Conservation (phyloP, 1,140 invertebrate genomes). For the Drosophila obscura region DNA sequence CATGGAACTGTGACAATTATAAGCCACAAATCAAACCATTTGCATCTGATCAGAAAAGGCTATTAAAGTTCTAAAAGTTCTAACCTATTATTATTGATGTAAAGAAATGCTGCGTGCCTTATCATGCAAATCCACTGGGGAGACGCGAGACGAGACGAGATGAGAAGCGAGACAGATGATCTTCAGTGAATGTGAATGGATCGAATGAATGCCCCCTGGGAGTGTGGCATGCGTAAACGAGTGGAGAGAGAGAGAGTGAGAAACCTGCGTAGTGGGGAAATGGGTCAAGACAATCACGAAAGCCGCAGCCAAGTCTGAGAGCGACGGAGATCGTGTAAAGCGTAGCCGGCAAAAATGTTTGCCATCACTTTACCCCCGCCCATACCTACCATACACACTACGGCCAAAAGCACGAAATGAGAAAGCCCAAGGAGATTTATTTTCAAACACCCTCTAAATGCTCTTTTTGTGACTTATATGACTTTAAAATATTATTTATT, state of each 20-base stretch:
- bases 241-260: conserved; percentile 15
- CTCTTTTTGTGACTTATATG: conserved; percentile 22
- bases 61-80: conserved; percentile 22
- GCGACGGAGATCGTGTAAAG: conserved; percentile 46
- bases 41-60: conserved; percentile 17
- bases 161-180: conserved; percentile 3
- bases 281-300: conserved; percentile 69
- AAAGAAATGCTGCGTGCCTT: conserved; percentile 15
- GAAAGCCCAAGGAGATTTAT: conserved; percentile 30
- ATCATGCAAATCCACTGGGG: conserved; percentile 43
- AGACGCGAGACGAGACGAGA: background rate
- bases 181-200: conserved; percentile 52
- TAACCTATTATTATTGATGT: background rate
- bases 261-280: conserved; percentile 42
- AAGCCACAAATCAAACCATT: conserved; percentile 32
- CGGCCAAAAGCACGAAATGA: conserved; percentile 41
- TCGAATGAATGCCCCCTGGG: conserved; percentile 7
- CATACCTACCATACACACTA: background rate
- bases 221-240: background rate
- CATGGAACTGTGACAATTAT: conserved; percentile 35
- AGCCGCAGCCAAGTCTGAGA: conserved; percentile 10
- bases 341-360: conserved; percentile 70
- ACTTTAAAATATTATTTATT: conserved; percentile 29
- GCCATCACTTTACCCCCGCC: conserved; percentile 35
- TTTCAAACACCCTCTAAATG: conserved; percentile 7